Base-by-base conservation (phyloP, 2,113 vertebrate genomes). In the Elephas maximus region DNA sequence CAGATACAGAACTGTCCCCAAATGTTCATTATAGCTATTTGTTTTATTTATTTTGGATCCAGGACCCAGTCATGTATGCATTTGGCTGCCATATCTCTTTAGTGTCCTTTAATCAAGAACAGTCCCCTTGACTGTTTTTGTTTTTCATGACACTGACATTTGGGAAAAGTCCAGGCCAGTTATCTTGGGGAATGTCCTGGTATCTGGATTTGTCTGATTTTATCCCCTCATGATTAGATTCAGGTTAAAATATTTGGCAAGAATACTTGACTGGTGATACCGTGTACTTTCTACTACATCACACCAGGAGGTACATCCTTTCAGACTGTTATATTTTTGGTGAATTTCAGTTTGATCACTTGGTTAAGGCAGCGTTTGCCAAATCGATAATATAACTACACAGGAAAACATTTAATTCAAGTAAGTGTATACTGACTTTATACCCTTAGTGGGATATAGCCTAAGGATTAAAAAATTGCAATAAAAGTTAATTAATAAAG, bases 321-420 rank as follows among this genome's bases (percentile, higher is more conserved):
- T 30, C 2, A 5, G 8, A 20, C 3, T 26, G 41, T 24, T 1
- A 0, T 6, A 10, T 45, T 62, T 8, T 0, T 17, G n/a, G 73
- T 45, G n/a, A 30, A 26, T 53, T 33, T 11, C 53, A 41, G 10
- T 37, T 23, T 60, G 41, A 21, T 53, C n/a, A 44, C 14, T 41
- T 73, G 20, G 51, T 8, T 60, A 67, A 44, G 44, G 53, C 17
- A 18, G 30, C 11, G 4, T 2, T 0, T 51, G 37, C 85, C 41
- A 21, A 60, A 33, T 12, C 48, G 71, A 6, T 8, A n/a, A 51
- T 20, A 17, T 2, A 53, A 37, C 23, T 2, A 23, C 53, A 20
- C 8, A n/a, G 90, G 20, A 67, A n/a, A 69, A 26, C 26, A 48
- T 67, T 33, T 65, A 37, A 53, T 44, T 45, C n/a, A 24, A 37